Percentiles rank a stretch among this genome's conserved stretches.
phyloP scores from a whole-genome alignment of 1,140 invertebrate species.

The Eupristina koningsbergeri region DNA sequence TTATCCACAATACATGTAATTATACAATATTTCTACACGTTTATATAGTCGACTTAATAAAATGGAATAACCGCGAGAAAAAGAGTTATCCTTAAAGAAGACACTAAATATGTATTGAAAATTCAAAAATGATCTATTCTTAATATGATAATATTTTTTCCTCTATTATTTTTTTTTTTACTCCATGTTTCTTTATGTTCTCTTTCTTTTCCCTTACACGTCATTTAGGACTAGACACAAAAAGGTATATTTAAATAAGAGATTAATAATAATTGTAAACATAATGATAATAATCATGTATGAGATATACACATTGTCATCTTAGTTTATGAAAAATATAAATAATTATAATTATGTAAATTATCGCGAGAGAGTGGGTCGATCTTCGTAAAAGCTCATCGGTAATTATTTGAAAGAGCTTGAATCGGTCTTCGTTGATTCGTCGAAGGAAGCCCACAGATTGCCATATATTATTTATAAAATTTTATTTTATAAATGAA shows the following conservation, averaged over 20 bases:
- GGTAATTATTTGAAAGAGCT: conserved; percentile 22
- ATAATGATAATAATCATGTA: conserved; percentile 51
- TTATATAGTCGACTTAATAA: conserved; percentile 53
- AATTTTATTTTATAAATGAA: conserved; percentile 25
- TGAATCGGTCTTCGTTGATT: conserved; percentile 6
- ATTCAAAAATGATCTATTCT: neutral
- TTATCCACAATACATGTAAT: conserved; percentile 39
- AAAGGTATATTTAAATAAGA: conserved; percentile 69
- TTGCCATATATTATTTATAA: conserved; percentile 24
- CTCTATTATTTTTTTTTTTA: conserved; percentile 44
- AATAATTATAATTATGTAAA: conserved; percentile 40
- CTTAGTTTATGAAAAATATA: conserved; percentile 12
- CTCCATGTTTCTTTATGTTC: no score
- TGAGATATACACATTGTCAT: conserved; percentile 41
- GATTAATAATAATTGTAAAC: conserved; percentile 53
- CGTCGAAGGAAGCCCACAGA: conserved; percentile 31
- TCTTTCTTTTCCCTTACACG: conserved; percentile 3
- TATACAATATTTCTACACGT: conserved; percentile 40
- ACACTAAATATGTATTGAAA: conserved; percentile 13
- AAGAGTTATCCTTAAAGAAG: conserved; percentile 17
- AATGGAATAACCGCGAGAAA: conserved; percentile 44
- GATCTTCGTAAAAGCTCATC: conserved; percentile 36
- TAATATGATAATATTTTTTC: neutral
- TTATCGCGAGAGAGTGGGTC: conserved; percentile 37
- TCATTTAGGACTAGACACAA: conserved; percentile 70